Percentiles rank a stretch among this genome's conserved stretches.
phyloP scores from a whole-genome alignment of 2,888 invertebrate species.

The Eupithecia pulchellata region DNA sequence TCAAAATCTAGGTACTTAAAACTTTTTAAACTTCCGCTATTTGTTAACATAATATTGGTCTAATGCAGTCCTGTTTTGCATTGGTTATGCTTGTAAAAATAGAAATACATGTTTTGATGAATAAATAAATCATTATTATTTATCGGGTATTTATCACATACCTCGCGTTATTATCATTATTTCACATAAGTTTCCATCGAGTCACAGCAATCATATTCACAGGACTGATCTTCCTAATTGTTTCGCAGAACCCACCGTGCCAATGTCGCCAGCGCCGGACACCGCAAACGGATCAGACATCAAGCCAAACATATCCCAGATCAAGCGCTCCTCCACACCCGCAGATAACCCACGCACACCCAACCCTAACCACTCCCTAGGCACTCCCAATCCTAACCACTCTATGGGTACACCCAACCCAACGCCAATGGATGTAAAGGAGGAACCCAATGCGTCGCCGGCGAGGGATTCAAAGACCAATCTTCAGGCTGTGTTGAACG shows the following conservation, averaged over 20 bases:
- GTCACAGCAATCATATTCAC: too few species aligned
- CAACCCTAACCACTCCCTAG: constrained; percentile 73
- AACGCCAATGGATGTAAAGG: constrained; percentile 75
- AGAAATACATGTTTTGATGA: too few species aligned
- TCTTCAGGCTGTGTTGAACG: constrained; percentile 66
- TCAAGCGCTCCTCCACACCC: constrained; percentile 75
- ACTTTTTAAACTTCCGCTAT: too few species aligned
- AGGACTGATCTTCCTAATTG: too few species aligned
- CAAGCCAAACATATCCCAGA: constrained; percentile 79
- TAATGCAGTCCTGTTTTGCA: too few species aligned
- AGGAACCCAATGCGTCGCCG: constrained; percentile 65
- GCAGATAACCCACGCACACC: constrained; percentile 78
- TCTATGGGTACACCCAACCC: constrained; percentile 78
- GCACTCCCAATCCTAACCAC: constrained; percentile 76
- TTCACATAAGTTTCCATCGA: too few species aligned
- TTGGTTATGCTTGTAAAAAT: too few species aligned
- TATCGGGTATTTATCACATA: too few species aligned
- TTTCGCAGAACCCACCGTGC: constrained; percentile 60
- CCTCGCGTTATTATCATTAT: too few species aligned
- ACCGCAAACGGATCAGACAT: constrained; percentile 61
- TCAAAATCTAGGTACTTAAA: too few species aligned
- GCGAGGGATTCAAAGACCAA: constrained; percentile 69
- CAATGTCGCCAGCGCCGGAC: constrained; percentile 76
- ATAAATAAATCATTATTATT: too few species aligned
- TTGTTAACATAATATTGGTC: too few species aligned